Evolutionary conservation across 2,113 vertebrate genomes (phyloP).

Genomic region (Numida meleagris): DNA sequence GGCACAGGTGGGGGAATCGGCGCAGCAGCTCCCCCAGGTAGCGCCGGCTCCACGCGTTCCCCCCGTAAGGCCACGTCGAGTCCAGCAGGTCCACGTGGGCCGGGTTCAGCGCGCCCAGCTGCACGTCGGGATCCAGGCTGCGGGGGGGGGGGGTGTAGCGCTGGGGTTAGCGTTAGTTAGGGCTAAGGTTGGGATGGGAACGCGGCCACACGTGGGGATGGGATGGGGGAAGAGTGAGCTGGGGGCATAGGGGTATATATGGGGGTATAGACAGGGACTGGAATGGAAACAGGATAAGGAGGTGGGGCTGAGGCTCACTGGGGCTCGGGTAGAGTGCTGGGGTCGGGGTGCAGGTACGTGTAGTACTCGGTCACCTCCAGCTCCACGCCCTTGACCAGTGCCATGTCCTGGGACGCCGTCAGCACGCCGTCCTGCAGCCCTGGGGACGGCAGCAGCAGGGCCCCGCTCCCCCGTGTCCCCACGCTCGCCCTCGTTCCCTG

Average conservation of each 20-base stretch:
- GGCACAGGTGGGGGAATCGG: neutral
- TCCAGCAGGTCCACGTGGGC: neutral
- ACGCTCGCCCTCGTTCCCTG: too few species aligned
- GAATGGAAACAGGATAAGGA: neutral
- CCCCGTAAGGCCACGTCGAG: neutral
- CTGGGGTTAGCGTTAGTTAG: too few species aligned
- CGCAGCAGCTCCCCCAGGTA: neutral
- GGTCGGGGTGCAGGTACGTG: slow-evolving; percentile 6
- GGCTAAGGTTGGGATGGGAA: too few species aligned
- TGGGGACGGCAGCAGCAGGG: neutral
- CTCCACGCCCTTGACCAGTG: neutral
- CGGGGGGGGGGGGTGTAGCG: accelerated
- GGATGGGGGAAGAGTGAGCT: neutral
- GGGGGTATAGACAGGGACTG: neutral
- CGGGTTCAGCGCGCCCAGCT: neutral
- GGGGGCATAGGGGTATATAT: too few species aligned
- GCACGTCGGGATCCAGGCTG: neutral
- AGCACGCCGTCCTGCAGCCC: neutral
- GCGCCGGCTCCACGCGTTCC: neutral
- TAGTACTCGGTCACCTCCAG: neutral
- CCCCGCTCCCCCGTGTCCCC: neutral
- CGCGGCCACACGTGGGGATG: too few species aligned
- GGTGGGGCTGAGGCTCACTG: neutral
- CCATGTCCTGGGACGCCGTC: neutral
- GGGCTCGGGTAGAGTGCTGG: slow-evolving; percentile 5